A percentile compares a stretch with the other conserved stretches of the same genome.
Evolutionary conservation across 1,140 invertebrate genomes (phyloP).

Genomic region (Vollenhovia emeryi): DNA sequence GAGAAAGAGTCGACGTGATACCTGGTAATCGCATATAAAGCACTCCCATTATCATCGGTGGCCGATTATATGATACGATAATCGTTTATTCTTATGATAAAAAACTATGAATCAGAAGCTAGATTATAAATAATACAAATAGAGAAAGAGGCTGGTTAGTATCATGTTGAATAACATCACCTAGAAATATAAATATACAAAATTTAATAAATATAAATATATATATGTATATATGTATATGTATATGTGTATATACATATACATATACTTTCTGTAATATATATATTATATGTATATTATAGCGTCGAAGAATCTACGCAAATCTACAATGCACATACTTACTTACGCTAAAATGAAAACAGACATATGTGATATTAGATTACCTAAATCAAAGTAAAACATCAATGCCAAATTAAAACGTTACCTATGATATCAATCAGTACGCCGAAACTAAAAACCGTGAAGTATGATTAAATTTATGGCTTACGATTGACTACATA

Average conservation of each 20-base stretch:
- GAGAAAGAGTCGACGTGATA: conserved; percentile 83
- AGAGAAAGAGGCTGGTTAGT: conserved; percentile 59
- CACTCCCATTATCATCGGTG: conserved; percentile 82
- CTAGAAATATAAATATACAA: conserved; percentile 75
- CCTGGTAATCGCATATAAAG: conserved; percentile 85
- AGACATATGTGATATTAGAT: background rate
- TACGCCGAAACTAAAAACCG: background rate
- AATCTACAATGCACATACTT: conserved; percentile 35
- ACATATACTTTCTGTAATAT: conserved; percentile 55
- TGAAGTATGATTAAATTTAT: conserved; percentile 41
- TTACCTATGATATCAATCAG: conserved; percentile 28
- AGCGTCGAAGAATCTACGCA: background rate
- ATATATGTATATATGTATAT: background rate
- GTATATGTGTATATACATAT: conserved; percentile 16
- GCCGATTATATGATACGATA: conserved; percentile 14
- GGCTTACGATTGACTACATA: conserved; percentile 6
- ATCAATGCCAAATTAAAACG: background rate
- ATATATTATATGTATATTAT: conserved; percentile 48
- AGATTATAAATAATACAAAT: conserved; percentile 50
- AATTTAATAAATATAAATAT: background rate
- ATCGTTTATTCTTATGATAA: background rate
- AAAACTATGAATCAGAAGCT: conserved; percentile 67
- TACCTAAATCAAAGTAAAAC: background rate
- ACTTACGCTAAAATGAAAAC: conserved; percentile 45
- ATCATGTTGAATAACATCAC: conserved; percentile 71